Percentiles rank a stretch among this genome's conserved stretches.
Evolutionary conservation across 2,888 invertebrate genomes (phyloP).

Genomic region (Dione juno): DNA sequence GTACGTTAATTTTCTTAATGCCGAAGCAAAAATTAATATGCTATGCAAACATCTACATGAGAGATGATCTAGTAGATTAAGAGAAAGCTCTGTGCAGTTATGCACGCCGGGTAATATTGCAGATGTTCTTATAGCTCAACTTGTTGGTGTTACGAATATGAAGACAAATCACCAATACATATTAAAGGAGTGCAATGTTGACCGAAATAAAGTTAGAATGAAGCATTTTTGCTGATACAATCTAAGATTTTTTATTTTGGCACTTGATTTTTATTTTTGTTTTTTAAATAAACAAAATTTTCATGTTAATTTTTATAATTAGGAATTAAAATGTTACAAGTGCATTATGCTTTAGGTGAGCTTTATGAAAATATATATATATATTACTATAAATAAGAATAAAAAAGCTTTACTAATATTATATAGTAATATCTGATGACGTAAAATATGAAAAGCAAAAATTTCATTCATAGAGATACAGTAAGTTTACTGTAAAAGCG

Average conservation of each 20-base stretch:
- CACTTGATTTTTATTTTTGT: not conserved
- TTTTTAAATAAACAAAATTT: not conserved
- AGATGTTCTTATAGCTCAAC: conserved; percentile 36
- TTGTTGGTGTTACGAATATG: conserved; percentile 20
- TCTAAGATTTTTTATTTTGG: not conserved
- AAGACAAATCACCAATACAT: not conserved
- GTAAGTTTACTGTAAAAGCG: conserved; percentile 4
- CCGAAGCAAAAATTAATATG: conserved; percentile 5
- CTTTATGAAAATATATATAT: too few relatives aligned
- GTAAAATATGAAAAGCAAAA: too few relatives aligned
- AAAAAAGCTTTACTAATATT: too few relatives aligned
- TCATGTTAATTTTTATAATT: not conserved
- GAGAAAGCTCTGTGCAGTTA: conserved; percentile 56
- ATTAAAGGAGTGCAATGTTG: not conserved
- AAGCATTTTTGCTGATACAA: not conserved
- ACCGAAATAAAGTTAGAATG: not conserved
- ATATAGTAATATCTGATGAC: not conserved
- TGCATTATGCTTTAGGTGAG: too few relatives aligned
- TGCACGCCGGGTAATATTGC: conserved; percentile 48
- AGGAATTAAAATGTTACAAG: too few relatives aligned
- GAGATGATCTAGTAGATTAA: conserved; percentile 44
- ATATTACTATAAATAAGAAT: too few relatives aligned
- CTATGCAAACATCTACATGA: conserved; percentile 29
- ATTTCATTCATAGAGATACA: not conserved
- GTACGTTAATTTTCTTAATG: not conserved